Conservation (phyloP, 2,113 vertebrate species). For the Apteryx owenii region DNA sequence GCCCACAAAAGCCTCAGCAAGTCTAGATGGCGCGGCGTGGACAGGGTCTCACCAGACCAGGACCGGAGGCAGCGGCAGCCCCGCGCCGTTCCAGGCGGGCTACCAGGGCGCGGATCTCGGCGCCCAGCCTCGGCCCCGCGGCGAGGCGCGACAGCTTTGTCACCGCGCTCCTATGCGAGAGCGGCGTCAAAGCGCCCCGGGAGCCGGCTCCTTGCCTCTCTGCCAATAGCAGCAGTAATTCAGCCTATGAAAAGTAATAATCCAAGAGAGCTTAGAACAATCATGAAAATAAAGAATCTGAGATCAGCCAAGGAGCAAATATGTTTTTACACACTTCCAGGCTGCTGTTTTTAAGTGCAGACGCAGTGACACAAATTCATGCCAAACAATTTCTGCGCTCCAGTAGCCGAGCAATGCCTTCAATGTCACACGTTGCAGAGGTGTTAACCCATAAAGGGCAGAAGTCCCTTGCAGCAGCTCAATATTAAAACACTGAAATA, state of each 20-base stretch:
- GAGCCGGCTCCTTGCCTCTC: not conserved
- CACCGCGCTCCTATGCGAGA: not conserved
- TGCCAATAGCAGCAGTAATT: not conserved
- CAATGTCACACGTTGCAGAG: not conserved
- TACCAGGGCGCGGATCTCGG: not conserved
- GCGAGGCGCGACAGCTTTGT: not conserved
- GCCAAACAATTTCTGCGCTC: not conserved
- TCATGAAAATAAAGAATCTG: not conserved
- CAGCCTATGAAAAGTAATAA: not conserved
- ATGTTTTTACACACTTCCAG: not conserved
- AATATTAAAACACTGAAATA: not conserved
- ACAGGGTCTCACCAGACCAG: rapidly evolving
- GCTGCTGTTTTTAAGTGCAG: not conserved
- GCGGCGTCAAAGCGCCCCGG: not conserved
- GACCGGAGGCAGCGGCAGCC: not conserved
- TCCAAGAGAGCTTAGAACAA: not conserved
- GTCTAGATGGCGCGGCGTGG: rapidly evolving
- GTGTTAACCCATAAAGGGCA: not conserved
- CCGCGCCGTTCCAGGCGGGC: no score
- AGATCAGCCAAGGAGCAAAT: not conserved
- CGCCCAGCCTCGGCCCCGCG: not conserved
- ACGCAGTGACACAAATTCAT: not conserved
- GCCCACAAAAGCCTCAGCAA: no score
- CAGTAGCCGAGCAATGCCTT: not conserved
- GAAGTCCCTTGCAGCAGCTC: not conserved